A percentile compares a stretch with the other conserved stretches of the same genome.
phyloP scores from a whole-genome alignment of 2,797 vertebrate genomes.

The Telmatherina bonti region DNA sequence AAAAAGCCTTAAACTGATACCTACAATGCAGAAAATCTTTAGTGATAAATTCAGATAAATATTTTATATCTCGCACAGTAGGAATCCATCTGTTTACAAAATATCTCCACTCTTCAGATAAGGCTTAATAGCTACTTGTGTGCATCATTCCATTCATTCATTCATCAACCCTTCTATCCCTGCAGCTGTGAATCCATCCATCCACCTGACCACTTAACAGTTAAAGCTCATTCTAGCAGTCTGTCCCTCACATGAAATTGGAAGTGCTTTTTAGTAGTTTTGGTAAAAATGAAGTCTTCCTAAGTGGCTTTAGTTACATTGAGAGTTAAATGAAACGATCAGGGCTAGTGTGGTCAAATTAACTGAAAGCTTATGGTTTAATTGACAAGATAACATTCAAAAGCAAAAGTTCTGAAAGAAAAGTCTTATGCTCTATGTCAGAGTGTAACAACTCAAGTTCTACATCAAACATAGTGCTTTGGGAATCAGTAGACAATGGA shows the following conservation, averaged over 20 bases:
- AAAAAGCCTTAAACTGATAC: slow-evolving; percentile 49
- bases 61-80: slow-evolving; percentile 56
- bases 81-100: slow-evolving; percentile 30
- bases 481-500: too few relatives aligned
- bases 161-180: not conserved
- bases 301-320: slow-evolving; percentile 52
- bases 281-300: slow-evolving; percentile 7
- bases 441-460: too few relatives aligned
- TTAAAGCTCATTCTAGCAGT: slow-evolving; percentile 6
- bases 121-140: not conserved
- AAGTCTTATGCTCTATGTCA: too few relatives aligned
- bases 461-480: too few relatives aligned
- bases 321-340: slow-evolving; percentile 32
- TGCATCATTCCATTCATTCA: not conserved
- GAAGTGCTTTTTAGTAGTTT: slow-evolving; percentile 45
- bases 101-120: slow-evolving; percentile 9
- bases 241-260: slow-evolving; percentile 20
- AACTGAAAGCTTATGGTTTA: slow-evolving; percentile 21
- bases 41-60: slow-evolving; percentile 57
- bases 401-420: not conserved
- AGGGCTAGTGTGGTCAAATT: not conserved
- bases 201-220: not conserved
- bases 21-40: slow-evolving; percentile 56
- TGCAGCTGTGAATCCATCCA: not conserved
- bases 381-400: slow-evolving; percentile 11